Base-by-base conservation (phyloP, 2,797 vertebrate genomes). In the Hypotaenidia okinawae region DNA sequence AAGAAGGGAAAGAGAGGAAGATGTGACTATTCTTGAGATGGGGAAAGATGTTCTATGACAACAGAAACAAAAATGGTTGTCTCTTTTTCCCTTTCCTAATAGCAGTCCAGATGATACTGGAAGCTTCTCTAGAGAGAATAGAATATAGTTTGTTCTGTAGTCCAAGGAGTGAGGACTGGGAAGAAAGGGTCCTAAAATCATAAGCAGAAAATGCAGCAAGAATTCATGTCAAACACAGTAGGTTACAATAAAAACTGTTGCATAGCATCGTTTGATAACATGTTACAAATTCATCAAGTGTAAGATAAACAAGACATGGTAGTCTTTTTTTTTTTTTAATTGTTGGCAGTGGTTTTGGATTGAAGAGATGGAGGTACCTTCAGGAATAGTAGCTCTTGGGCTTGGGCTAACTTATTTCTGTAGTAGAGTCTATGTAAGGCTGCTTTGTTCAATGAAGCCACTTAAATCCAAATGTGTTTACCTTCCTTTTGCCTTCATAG, bases 121-220 rank as follows among this genome's bases (percentile, higher is more conserved):
- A 91, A 87, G 19, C 10, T 8, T 18, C 43, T 51, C 10, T 25
- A 59, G 17, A 75, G 58, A 59, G 72, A 67, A 21, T 18, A 63
- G 49, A 67, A n/a, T 16, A 51, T 43, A n/a, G 6, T 6, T 11
- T 82, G 15, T 35, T 61, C 57, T 85, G n/a, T 61, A 24, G 24
- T 28, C 11, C 2, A 2, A n/a, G 28, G 8, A 10, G 4, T 43
- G 7, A 8, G 8, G 5, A 0, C 9, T 77, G 15, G 11, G 5
- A 4, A 10, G 10, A 57, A 51, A 74, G 23, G 32, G 4, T 47
- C 13, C 24, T 25, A 69, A 93, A 62, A 22, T 23, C 47, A 49
- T 32, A 66, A 84, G 54, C 19, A 39, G 23, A 82, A 72, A 83
- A 61, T 49, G 10, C 6, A 73, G 9, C 28, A 75, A 80, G 18